Conservation (phyloP, 2,888 invertebrate species). For the Pachliopta kotzebuea region DNA sequence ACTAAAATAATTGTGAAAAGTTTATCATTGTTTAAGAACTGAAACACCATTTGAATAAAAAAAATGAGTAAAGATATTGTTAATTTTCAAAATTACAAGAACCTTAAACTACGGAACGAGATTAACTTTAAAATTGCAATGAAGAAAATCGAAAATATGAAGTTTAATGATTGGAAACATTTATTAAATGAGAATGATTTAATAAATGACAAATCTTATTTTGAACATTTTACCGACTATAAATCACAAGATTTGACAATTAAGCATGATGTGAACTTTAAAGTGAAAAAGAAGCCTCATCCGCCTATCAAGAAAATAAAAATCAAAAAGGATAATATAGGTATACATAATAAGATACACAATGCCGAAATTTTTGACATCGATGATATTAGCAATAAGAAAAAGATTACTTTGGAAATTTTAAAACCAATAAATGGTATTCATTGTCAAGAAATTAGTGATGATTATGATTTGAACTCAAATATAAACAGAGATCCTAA, state of each 20-base stretch:
- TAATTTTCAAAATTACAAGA: conserved; percentile 53
- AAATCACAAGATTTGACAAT: conserved; percentile 48
- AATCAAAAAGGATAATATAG: conserved; percentile 31
- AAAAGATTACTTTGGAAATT: conserved; percentile 9
- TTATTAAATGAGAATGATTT: conserved; percentile 20
- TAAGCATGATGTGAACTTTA: conserved; percentile 51
- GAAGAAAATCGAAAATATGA: conserved; percentile 35
- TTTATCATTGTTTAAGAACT: no score
- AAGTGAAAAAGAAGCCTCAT: conserved; percentile 37
- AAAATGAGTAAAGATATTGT: conserved; percentile 53
- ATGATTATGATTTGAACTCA: conserved; percentile 17
- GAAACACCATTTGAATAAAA: background rate
- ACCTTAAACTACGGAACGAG: conserved; percentile 55
- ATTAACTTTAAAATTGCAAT: conserved; percentile 45
- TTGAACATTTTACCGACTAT: conserved; percentile 42
- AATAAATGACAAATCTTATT: conserved; percentile 39
- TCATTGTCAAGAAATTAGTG: background rate
- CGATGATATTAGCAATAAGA: background rate
- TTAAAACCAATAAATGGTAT: conserved; percentile 2
- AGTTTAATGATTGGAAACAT: conserved; percentile 32
- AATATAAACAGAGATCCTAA: conserved; percentile 19
- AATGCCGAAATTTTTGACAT: background rate
- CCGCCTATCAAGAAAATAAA: conserved; percentile 1
- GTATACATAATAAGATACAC: background rate
- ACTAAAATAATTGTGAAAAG: no score